phyloP scores from a whole-genome alignment of 2,888 invertebrate species.

The Ypsolopha sequella region DNA sequence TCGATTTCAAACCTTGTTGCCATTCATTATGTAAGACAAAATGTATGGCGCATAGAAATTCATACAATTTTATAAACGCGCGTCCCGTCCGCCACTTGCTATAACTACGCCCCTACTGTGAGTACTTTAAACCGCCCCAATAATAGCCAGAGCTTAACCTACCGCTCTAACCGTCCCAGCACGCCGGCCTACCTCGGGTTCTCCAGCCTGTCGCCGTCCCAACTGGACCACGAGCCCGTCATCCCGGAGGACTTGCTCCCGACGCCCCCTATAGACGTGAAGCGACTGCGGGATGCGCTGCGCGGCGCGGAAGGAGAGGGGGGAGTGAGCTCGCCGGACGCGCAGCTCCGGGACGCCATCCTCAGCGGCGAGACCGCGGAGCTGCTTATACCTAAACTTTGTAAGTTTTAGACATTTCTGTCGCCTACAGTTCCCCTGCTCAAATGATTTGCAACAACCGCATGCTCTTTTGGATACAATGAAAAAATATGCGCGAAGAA shows the following conservation, averaged over 20 bases:
- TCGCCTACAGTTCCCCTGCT: neutral
- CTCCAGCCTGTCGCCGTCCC: slow-evolving; percentile 18
- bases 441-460: neutral
- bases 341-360: slow-evolving; percentile 39
- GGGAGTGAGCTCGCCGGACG: slow-evolving; percentile 17
- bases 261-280: slow-evolving; percentile 27
- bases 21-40: too few species aligned
- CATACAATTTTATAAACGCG: too few species aligned
- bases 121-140: too few species aligned
- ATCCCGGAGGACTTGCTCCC: slow-evolving; percentile 52
- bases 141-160: too few species aligned
- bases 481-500: too few species aligned
- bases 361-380: slow-evolving; percentile 40
- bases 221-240: slow-evolving; percentile 26
- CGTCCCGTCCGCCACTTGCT: too few species aligned
- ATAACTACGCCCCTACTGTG: too few species aligned
- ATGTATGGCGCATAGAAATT: too few species aligned
- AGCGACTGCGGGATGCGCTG: slow-evolving; percentile 22
- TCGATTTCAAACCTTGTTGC: too few species aligned
- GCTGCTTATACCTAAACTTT: slow-evolving; percentile 42
- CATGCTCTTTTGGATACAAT: too few species aligned
- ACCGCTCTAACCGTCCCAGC: slow-evolving; percentile 17
- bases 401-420: slow-evolving; percentile 22
- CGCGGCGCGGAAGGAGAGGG: slow-evolving; percentile 11
- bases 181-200: slow-evolving; percentile 50